Base-by-base conservation (phyloP, 2,113 vertebrate species). In the Stigmatopora argus region DNA sequence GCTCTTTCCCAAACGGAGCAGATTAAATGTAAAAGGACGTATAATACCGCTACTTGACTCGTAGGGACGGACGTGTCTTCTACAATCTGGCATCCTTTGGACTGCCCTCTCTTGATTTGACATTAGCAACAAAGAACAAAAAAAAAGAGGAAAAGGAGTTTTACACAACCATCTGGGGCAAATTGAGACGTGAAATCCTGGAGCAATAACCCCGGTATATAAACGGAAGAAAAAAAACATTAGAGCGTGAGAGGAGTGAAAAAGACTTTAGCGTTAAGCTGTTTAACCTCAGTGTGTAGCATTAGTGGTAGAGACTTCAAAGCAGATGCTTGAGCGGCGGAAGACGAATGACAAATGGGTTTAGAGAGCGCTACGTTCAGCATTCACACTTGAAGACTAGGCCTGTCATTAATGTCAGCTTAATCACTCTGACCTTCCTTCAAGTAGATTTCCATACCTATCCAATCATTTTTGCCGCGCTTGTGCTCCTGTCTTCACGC, bases 371-470 rank as follows among this genome's bases (percentile, higher is more conserved):
- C 83, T 70, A 77, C 73, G 76, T 78, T 71, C 85, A 85, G 85
- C 85, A 76, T 86, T 89, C 85, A 85, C 83, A 69, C 78, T 80
- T 81, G 74, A 88, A 87, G 83, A 86, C 82, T 83, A 70, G 82
- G 82, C 85, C 81, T 88, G 87, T 90, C 89, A 88, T 87, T 89
- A 90, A 87, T 83, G 86, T 88, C 86, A 81, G 82, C 86, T 90
- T 92, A 92, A 92, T 91, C 87, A 87, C 89, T 86, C 84, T 90
- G 89, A 90, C 90, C 90, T 88, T 90, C 89, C 85, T 86, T 89
- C 85, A 86, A 83, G 70, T 84, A 83, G 83, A 89, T 89, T 90
- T 89, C 84, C 89, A 90, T 88, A 90, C 90, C 89, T 90, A 87
- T 86, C 89, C 86, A 83, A 78, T 86, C 82, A 79, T 84, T 85